Base-by-base conservation (phyloP, 2,113 vertebrate species). In the Syngnathus floridae region DNA sequence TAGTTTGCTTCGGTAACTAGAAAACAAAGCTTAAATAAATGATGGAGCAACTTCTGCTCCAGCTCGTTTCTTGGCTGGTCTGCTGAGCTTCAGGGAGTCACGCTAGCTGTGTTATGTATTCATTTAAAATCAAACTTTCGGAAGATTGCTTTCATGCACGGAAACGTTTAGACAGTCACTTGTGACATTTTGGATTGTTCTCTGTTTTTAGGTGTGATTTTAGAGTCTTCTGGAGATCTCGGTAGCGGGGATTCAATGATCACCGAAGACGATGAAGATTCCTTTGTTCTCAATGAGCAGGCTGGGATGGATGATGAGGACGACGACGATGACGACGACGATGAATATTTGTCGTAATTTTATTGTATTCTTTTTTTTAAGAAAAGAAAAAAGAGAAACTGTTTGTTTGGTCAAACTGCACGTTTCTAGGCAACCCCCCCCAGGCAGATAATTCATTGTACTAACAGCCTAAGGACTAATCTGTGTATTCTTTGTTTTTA, bases 181-280 rank as follows among this genome's bases (percentile, higher is more conserved):
- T 35, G 54, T 56, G 58, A 61, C 3, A 12, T 52, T 43, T 21
- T 65, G n/a, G 2, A 35, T 66, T 19, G 1, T 57, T 35, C 4
- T 58, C 45, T 38, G 5, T 76, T 69, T 73, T 43, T 70, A 94
- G 93, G 91, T 19, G 72, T 90, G 0, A 92, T 93, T 73, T 63
- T 93, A 82, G 95, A 99, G 80, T 92, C 92, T 43, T 99, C 95
- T 0, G 95, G 95, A 77, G 95, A 98, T 88, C 92, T 93, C 67
- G 93, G 94, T 60, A 98, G 95, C 67, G 95, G 95, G 0, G 94
- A 96, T 87, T 92, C 93, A 6, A 89, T 92, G 58, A 92, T 94
- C 88, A 84, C 87, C 1, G 94, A 90, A 13, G 84, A 87, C 0
- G 86, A 86, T 0, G 84, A 86, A 58, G 88, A 87, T 11, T 79